Conservation (phyloP, 2,113 vertebrate species). For the Sylvietta virens region DNA sequence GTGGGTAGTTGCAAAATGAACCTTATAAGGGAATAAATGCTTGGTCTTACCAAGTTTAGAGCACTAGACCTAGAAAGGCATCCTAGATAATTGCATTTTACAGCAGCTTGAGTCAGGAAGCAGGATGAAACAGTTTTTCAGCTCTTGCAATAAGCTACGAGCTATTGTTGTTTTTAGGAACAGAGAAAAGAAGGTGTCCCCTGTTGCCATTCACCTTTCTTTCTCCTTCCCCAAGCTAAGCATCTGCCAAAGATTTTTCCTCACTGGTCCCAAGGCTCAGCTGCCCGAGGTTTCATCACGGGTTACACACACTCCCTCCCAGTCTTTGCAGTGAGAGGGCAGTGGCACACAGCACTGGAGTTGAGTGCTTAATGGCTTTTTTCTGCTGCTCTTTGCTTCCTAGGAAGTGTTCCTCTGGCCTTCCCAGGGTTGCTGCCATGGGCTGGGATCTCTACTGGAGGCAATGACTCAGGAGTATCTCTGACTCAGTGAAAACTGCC, state of each 20-base stretch:
- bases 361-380: background rate
- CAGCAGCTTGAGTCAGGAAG: background rate
- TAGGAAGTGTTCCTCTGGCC: background rate
- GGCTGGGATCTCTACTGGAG: background rate
- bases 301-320: background rate
- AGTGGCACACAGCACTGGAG: accelerated
- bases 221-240: background rate
- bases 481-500: background rate
- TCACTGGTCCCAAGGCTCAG: background rate
- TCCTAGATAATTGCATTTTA: background rate
- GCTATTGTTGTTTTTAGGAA: background rate
- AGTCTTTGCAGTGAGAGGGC: background rate
- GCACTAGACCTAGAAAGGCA: background rate
- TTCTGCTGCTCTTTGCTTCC: background rate
- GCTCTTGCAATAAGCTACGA: background rate
- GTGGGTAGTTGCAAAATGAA: conserved; percentile 12
- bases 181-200: background rate
- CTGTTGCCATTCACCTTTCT: background rate
- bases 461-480: background rate
- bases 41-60: conserved; percentile 39
- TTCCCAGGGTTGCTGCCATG: background rate
- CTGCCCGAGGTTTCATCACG: background rate
- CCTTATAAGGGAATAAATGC: conserved; percentile 36
- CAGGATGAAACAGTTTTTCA: background rate
- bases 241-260: background rate